phyloP scores from a whole-genome alignment of 2,113 vertebrate genomes.

The Oryzias woworae region DNA sequence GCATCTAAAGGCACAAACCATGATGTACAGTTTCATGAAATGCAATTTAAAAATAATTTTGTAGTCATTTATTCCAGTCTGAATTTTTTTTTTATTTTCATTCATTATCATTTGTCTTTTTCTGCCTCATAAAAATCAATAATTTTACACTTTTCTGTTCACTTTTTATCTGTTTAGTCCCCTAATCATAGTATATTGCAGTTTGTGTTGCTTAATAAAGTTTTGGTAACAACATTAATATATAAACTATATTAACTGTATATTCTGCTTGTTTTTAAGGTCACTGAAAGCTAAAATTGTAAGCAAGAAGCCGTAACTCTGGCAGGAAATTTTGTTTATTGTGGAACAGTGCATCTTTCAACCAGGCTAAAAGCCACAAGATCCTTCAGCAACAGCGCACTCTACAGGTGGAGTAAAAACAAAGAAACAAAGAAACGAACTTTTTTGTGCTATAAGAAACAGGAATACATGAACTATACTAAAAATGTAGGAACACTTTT shows the following conservation, averaged over 20 bases:
- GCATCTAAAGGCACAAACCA: too few relatives aligned
- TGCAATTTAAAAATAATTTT: too few relatives aligned
- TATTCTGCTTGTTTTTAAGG: conserved; percentile 4
- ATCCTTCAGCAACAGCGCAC: conserved; percentile 67
- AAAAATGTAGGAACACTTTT: too few relatives aligned
- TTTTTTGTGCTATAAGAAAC: conserved; percentile 7
- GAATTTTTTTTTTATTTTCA: not conserved
- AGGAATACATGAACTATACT: not conserved
- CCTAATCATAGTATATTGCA: not conserved
- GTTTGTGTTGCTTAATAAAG: conserved; percentile 6
- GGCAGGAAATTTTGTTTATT: conserved; percentile 18
- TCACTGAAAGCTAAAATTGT: not conserved
- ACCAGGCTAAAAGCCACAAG: conserved; percentile 29
- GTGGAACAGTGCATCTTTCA: conserved; percentile 22
- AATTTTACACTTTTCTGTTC: conserved; percentile 11
- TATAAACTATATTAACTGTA: conserved; percentile 20
- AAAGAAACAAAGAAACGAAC: too few relatives aligned
- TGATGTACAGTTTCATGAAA: too few relatives aligned
- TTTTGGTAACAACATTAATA: conserved; percentile 9
- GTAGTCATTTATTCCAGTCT: too few relatives aligned
- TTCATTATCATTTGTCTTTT: conserved; percentile 25
- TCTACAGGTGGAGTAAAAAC: conserved; percentile 53
- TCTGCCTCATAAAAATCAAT: conserved; percentile 13
- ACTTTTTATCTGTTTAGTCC: conserved; percentile 9
- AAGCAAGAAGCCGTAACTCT: conserved; percentile 22